phyloP scores from a whole-genome alignment of 2,888 invertebrate species.

The Prosapia bicincta region DNA sequence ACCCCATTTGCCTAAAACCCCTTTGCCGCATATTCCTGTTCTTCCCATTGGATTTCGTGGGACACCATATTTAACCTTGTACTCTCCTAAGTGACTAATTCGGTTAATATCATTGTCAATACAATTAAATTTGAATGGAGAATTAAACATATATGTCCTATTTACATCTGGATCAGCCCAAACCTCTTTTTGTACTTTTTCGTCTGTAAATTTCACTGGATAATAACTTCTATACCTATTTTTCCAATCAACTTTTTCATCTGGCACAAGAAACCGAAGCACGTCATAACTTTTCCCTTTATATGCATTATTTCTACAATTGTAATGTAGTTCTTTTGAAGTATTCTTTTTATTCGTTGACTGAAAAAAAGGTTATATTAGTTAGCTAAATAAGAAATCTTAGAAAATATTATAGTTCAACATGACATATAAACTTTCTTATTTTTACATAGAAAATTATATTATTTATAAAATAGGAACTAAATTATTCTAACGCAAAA shows the following conservation, averaged over 20 bases:
- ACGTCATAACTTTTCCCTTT: constrained; percentile 55
- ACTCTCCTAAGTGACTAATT: not conserved
- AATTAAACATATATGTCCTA: no score
- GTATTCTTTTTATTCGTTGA: not conserved
- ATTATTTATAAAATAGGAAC: no score
- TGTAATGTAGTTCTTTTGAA: constrained; percentile 45
- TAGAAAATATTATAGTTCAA: no score
- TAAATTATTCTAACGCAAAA: no score
- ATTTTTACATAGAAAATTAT: no score
- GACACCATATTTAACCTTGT: not conserved
- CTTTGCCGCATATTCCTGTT: not conserved
- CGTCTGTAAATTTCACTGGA: constrained; percentile 70
- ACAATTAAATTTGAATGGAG: not conserved
- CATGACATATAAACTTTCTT: no score
- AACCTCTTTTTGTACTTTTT: constrained; percentile 60
- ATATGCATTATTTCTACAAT: constrained; percentile 65
- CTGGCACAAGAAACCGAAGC: constrained; percentile 65
- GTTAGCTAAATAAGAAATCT: no score
- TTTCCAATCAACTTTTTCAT: constrained; percentile 73
- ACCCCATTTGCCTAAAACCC: not conserved
- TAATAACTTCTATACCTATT: constrained; percentile 63
- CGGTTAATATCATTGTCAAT: not conserved
- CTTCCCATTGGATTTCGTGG: not conserved
- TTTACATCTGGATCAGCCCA: constrained; percentile 73
- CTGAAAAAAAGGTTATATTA: not conserved